These are phyloP conservation scores for Arge pagana DNA, from an alignment of 2,888 invertebrate genomes.

Conservation along the genomic window DNA sequence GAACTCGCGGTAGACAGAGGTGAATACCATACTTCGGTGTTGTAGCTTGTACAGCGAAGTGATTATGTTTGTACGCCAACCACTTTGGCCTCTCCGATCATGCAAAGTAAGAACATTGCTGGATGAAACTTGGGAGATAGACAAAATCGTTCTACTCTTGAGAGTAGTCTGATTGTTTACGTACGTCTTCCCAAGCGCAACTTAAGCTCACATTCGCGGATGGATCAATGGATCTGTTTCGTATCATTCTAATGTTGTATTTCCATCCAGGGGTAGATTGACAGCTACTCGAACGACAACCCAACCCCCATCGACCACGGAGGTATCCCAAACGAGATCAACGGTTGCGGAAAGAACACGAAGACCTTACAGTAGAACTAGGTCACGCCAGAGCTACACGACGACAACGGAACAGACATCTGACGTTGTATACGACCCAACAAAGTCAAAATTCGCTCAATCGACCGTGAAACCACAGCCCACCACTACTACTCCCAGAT, in stretches of 20 bases:
- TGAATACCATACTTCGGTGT: slow-evolving; percentile 23
- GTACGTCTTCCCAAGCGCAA: too few species aligned
- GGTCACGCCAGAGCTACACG: slow-evolving; percentile 42
- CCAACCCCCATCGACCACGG: slow-evolving; percentile 42
- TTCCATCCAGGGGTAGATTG: slow-evolving; percentile 39
- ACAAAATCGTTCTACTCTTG: too few species aligned
- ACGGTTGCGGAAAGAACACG: slow-evolving; percentile 40
- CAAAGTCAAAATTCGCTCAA: slow-evolving; percentile 41
- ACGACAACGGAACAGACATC: slow-evolving; percentile 51
- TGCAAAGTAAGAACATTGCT: too few species aligned
- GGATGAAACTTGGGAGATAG: too few species aligned
- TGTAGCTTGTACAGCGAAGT: neutral
- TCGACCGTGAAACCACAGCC: slow-evolving; percentile 29
- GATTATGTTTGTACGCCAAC: too few species aligned
- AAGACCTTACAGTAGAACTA: slow-evolving; percentile 48
- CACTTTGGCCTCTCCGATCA: too few species aligned
- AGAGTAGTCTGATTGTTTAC: too few species aligned
- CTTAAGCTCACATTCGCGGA: too few species aligned
- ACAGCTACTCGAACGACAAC: slow-evolving; percentile 37
- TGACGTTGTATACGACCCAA: slow-evolving; percentile 46
- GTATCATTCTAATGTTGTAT: too few species aligned
- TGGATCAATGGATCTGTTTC: too few species aligned
- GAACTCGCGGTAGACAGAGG: slow-evolving; percentile 46
- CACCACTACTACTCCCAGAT: slow-evolving; percentile 26
- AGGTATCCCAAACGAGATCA: slow-evolving; percentile 33